Evolutionary conservation across 2,797 vertebrate genomes (phyloP).

Genomic region (Darevskia nairensis): DNA sequence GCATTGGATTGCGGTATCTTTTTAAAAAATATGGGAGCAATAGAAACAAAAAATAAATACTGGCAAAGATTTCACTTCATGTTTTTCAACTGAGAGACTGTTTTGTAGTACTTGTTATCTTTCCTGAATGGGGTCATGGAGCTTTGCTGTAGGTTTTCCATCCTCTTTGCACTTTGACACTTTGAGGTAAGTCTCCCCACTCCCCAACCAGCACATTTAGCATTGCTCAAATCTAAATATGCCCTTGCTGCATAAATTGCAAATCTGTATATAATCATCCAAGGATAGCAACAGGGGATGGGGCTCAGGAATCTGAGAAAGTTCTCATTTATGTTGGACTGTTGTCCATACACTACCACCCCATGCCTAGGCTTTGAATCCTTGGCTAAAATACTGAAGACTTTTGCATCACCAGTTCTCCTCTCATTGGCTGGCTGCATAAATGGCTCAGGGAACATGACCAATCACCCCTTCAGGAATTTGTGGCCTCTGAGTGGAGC

Average conservation of each 20-base stretch:
- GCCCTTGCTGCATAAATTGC: background rate
- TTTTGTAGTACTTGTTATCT: conserved; percentile 5
- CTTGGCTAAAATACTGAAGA: background rate
- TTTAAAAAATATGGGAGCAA: background rate
- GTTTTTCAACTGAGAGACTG: conserved; percentile 52
- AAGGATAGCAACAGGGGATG: background rate
- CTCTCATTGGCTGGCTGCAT: background rate
- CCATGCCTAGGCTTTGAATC: background rate
- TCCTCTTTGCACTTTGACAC: conserved; percentile 55
- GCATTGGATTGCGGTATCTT: background rate
- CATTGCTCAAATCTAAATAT: conserved; percentile 36
- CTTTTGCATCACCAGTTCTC: background rate
- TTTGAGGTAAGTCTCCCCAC: conserved; percentile 58
- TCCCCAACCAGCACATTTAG: background rate
- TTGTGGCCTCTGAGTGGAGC: background rate
- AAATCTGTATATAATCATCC: background rate
- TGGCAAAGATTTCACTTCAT: conserved; percentile 47
- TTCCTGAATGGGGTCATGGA: conserved; percentile 57
- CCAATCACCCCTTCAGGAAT: background rate
- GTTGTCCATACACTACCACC: background rate
- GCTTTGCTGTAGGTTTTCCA: conserved; percentile 48
- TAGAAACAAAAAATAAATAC: background rate
- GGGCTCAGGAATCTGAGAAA: background rate
- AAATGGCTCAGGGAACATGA: background rate
- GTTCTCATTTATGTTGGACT: background rate